A percentile compares a stretch with the other conserved stretches of the same genome.
Evolutionary conservation across 2,888 invertebrate species (phyloP).

Genomic region (Eupsilia transversa): DNA sequence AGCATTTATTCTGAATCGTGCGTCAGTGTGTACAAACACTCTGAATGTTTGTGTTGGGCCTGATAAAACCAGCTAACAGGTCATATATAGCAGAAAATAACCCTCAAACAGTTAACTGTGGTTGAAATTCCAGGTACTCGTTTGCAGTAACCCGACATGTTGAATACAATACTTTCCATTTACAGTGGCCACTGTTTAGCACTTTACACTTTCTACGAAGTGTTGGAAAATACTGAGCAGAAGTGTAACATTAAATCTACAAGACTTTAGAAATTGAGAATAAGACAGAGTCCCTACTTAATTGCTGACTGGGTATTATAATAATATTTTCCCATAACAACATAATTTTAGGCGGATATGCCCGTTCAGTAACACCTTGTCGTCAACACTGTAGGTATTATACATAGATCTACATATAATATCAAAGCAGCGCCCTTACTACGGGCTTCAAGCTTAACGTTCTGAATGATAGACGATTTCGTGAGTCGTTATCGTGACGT

Average conservation of each 20-base stretch:
- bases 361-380: too few relatives aligned
- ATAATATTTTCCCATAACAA: not conserved
- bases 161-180: not conserved
- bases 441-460: slow-evolving; percentile 7
- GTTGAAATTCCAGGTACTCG: not conserved
- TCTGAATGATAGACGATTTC: slow-evolving; percentile 23
- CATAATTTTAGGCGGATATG: not conserved
- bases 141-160: not conserved
- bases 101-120: not conserved
- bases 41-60: not conserved
- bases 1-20: too few relatives aligned
- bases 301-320: not conserved
- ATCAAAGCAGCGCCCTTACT: not conserved
- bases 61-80: not conserved
- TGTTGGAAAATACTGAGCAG: not conserved
- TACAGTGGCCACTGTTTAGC: not conserved
- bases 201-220: not conserved
- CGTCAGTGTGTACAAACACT: not conserved
- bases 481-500: slow-evolving; percentile 28
- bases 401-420: slow-evolving; percentile 6
- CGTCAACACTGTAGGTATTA: too few relatives aligned
- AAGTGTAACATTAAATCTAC: not conserved
- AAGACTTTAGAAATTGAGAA: not conserved
- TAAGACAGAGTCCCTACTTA: not conserved
- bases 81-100: not conserved